Conservation (phyloP, 53 echinoderm and acorn worm genomes). For the Echinarachnius parma region DNA sequence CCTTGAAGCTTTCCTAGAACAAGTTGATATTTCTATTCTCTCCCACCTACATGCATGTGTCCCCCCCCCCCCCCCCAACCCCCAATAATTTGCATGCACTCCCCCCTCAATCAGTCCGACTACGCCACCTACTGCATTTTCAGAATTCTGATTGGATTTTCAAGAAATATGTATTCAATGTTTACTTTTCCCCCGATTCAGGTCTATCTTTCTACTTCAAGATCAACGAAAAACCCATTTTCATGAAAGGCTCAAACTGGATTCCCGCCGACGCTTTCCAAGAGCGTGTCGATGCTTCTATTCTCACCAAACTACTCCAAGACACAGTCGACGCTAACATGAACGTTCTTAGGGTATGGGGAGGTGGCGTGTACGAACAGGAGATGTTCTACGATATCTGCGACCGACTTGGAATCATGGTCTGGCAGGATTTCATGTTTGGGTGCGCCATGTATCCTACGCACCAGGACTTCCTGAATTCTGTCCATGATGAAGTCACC, state of each 20-base stretch:
- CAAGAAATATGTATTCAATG: too few relatives aligned
- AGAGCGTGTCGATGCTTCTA: slow-evolving; percentile 52
- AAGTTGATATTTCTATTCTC: slow-evolving; percentile 39
- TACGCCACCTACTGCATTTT: too few relatives aligned
- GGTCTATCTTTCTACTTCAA: slow-evolving; percentile 85
- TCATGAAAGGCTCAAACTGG: slow-evolving; percentile 97
- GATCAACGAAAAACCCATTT: slow-evolving; percentile 72
- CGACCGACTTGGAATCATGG: slow-evolving; percentile 70
- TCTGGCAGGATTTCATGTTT: slow-evolving; percentile 99
- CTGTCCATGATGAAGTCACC: slow-evolving; percentile 65
- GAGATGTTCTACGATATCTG: slow-evolving; percentile 81
- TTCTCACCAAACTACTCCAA: slow-evolving; percentile 60
- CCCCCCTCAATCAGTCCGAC: background rate
- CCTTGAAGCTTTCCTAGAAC: slow-evolving; percentile 87
- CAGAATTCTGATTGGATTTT: too few relatives aligned
- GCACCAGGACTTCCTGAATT: slow-evolving; percentile 54
- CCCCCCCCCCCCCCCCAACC: too few relatives aligned
- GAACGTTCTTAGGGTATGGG: slow-evolving; percentile 86
- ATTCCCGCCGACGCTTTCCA: slow-evolving; percentile 95
- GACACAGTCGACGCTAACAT: slow-evolving; percentile 85
- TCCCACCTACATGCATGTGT: slow-evolving; percentile 49
- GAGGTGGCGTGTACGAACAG: slow-evolving; percentile 91
- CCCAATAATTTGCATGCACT: too few relatives aligned
- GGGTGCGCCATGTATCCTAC: slow-evolving; percentile 92
- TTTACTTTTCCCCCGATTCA: slow-evolving; percentile 4